Evolutionary conservation across 2,113 vertebrate species (phyloP), one percentile per base, ranked within the genome.

Genomic region (Ammodytes marinus): DNA sequence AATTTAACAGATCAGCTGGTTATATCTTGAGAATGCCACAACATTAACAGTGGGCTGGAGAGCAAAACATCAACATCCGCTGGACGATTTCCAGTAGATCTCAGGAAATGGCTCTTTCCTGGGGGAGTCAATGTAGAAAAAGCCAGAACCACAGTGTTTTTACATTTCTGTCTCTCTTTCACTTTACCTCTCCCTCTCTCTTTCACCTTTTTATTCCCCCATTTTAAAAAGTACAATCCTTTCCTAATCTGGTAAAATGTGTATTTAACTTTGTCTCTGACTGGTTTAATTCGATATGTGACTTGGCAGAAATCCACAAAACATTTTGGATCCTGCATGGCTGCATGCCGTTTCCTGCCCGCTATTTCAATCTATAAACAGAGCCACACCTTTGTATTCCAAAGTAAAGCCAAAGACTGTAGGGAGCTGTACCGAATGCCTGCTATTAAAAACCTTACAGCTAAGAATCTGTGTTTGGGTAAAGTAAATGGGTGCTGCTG

Each of bases 31-130:
- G 71, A 90, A 86, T 45, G 74, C 58, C 77, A 65, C 59, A 4
- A 74, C 76, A 86, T 85, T 85, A 76, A 83, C 46, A 61, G 65
- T 1, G 63, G 68, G 68, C 75, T 68, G 76, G 75, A 89, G 88
- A 91, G 65, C 61, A 79, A 90, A 93, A 91, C 85, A 90, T 86
- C 84, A 90, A 94, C 91, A 92, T 93, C 90, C 89, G 82, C 68
- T 72, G 57, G 65, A 80, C 42, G 10, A 61, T 53, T 82, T 55
- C 61, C 61, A 42, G 83, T 70, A 59, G 75, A 84, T 82, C 64
- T 79, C 84, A 92, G 91, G 92, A 94, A 93, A 90, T 82, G 74
- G n/a, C 69, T 86, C 69, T 69, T 66, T 84, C 90, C 88, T 71
- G 61, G 71, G 87, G 82, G 90, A 90, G 49, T 65, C 43, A 8